Percentiles rank a stretch among this genome's conserved stretches.
phyloP scores from a whole-genome alignment of 2,113 vertebrate genomes.

The Spheniscus mendiculus region DNA sequence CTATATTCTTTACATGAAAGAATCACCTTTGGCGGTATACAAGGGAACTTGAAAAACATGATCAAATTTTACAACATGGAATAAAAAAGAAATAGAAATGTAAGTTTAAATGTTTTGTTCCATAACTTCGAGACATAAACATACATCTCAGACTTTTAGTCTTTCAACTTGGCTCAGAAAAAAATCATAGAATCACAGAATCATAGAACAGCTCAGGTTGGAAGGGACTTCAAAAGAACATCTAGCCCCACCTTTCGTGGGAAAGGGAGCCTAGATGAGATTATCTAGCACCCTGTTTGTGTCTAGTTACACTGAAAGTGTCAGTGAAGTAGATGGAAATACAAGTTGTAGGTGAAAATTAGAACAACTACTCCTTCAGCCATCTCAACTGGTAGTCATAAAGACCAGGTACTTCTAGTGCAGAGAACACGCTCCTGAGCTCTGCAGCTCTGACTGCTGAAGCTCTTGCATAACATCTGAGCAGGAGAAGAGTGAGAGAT shows the following conservation, averaged over 20 bases:
- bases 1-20: background rate
- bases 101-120: background rate
- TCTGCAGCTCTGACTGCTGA: background rate
- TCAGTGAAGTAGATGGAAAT: background rate
- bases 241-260: background rate
- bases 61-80: background rate
- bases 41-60: background rate
- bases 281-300: background rate
- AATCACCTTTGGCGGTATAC: background rate
- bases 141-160: background rate
- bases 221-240: background rate
- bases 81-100: background rate
- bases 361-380: background rate
- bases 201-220: background rate
- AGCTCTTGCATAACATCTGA: background rate
- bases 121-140: background rate
- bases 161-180: background rate
- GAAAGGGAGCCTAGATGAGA: background rate
- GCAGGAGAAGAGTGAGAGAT: background rate
- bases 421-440: background rate
- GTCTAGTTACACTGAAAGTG: background rate
- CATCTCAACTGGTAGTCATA: background rate
- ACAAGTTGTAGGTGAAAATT: background rate
- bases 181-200: background rate
- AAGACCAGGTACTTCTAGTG: background rate